phyloP scores from a whole-genome alignment of 92 coral and sea anemone species.

The Palythoa grandiflora region DNA sequence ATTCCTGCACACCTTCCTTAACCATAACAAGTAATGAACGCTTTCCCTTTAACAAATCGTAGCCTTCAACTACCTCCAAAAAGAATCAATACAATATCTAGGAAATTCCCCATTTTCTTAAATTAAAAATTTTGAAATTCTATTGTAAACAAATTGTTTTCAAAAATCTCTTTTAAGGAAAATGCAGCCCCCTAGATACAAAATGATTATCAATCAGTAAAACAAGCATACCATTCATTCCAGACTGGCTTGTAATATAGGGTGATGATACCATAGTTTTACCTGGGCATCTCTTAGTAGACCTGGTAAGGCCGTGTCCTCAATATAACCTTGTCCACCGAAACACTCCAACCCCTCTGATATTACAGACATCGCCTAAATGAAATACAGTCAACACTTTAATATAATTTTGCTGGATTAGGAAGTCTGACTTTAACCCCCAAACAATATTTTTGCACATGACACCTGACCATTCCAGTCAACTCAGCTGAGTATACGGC shows the following conservation, averaged over 20 bases:
- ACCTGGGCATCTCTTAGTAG: constrained; percentile 96
- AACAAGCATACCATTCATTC: too few relatives aligned
- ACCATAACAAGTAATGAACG: background rate
- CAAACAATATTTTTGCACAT: too few relatives aligned
- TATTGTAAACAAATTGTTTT: background rate
- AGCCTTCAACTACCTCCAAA: too few relatives aligned
- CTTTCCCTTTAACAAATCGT: background rate
- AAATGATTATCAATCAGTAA: too few relatives aligned
- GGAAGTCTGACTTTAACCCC: background rate
- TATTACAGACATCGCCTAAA: constrained; percentile 79
- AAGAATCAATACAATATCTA: too few relatives aligned
- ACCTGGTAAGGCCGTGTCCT: constrained; percentile 95
- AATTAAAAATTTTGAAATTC: background rate
- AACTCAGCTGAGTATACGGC: too few relatives aligned
- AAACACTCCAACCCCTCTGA: constrained; percentile 97
- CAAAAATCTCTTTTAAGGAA: too few relatives aligned
- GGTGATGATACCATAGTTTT: background rate
- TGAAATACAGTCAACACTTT: background rate
- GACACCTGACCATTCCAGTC: too few relatives aligned
- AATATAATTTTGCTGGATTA: background rate
- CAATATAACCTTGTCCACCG: constrained; percentile 97
- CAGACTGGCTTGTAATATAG: too few relatives aligned
- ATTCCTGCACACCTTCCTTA: background rate
- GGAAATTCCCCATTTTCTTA: too few relatives aligned
- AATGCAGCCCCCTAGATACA: too few relatives aligned